A percentile compares a stretch with the other conserved stretches of the same genome.
These are phyloP conservation scores for Sorex fumeus DNA, from an alignment of 2,113 vertebrate species.

Conservation along the genomic window DNA sequence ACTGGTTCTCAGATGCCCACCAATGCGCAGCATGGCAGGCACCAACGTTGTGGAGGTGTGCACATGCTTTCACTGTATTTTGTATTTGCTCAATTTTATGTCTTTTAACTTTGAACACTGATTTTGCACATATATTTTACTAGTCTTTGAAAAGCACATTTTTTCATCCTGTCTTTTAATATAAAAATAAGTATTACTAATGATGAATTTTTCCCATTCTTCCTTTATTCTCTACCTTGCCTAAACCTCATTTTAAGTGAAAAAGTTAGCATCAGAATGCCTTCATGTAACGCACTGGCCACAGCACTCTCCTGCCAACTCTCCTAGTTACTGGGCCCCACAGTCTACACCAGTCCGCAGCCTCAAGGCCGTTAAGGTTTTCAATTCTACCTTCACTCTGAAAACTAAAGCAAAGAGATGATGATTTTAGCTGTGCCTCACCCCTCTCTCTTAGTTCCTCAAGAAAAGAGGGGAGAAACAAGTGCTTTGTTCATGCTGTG, in stretches of 20 bases:
- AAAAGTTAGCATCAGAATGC: background rate
- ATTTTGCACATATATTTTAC: background rate
- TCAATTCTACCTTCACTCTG: background rate
- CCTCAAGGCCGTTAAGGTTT: too few species aligned
- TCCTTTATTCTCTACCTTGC: background rate
- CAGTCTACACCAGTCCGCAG: background rate
- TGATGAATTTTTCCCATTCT: background rate
- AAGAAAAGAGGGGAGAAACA: background rate
- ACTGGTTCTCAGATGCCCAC: too few species aligned
- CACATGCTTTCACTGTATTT: too few species aligned
- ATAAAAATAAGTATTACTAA: background rate
- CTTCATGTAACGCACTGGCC: background rate
- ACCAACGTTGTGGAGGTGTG: too few species aligned
- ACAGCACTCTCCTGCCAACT: background rate
- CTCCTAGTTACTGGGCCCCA: background rate
- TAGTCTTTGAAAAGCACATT: background rate
- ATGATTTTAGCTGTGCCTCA: background rate
- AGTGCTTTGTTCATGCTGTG: background rate
- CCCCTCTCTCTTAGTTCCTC: background rate
- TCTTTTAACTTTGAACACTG: background rate
- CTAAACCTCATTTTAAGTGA: background rate
- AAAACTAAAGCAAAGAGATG: background rate
- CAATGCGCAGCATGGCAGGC: background rate
- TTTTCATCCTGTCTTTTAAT: background rate
- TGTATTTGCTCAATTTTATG: too few species aligned